A percentile compares a stretch with the other conserved stretches of the same genome.
Conservation (phyloP, 2,888 invertebrate genomes). For the Sarcophaga variegata region DNA sequence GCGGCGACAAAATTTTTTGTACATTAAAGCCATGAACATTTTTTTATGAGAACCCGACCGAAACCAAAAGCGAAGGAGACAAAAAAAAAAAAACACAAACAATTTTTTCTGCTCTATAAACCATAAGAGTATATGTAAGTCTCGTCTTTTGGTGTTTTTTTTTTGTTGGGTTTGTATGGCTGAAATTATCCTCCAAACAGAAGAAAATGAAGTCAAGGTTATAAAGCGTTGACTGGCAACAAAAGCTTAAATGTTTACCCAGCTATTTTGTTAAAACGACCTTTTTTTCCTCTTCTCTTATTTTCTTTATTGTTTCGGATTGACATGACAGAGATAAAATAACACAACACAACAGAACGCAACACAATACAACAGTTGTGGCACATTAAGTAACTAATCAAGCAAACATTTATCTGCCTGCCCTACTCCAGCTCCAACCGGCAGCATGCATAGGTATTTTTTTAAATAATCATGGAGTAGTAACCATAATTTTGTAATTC, state of each 20-base stretch:
- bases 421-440: background rate
- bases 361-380: conserved; percentile 43
- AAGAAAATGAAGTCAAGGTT: conserved; percentile 65
- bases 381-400: conserved; percentile 73
- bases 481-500: too few relatives aligned
- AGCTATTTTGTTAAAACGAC: conserved; percentile 12
- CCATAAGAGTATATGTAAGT: too few relatives aligned
- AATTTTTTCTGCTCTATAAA: too few relatives aligned
- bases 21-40: too few relatives aligned
- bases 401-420: conserved; percentile 62
- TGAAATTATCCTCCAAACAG: conserved; percentile 3
- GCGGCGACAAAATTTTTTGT: background rate
- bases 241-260: conserved; percentile 16
- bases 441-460: too few relatives aligned
- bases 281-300: too few relatives aligned
- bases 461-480: too few relatives aligned
- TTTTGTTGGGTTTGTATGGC: background rate
- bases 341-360: background rate
- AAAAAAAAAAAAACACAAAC: background rate
- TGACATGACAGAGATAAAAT: conserved; percentile 25
- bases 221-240: conserved; percentile 48
- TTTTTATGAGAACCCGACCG: too few relatives aligned
- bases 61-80: too few relatives aligned
- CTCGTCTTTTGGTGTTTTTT: conserved; percentile 14
- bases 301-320: too few relatives aligned